Evolutionary conservation across 1,140 invertebrate species (phyloP).

Genomic region (Pseudoatta argentina): DNA sequence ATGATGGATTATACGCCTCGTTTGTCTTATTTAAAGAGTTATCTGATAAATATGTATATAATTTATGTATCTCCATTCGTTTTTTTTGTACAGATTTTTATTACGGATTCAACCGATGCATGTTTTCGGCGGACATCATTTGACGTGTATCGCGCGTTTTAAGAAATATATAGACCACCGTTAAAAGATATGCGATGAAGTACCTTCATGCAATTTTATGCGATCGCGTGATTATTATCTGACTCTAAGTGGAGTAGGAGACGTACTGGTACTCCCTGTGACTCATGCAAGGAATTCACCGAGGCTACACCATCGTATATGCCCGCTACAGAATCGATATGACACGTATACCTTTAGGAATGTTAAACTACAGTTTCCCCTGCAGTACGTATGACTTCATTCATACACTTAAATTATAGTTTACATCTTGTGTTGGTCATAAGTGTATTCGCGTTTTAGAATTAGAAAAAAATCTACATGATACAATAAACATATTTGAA

Average conservation of each 20-base stretch:
- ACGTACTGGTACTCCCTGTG: slow-evolving; percentile 73
- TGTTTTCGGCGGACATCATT: not conserved
- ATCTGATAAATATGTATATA: not conserved
- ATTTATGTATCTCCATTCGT: not conserved
- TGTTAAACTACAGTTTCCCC: slow-evolving; percentile 58
- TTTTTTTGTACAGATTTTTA: slow-evolving; percentile 19
- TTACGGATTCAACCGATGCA: not conserved
- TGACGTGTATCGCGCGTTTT: slow-evolving; percentile 32
- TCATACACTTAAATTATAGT: not conserved
- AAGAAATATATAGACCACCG: slow-evolving; percentile 23
- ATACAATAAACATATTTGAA: not conserved
- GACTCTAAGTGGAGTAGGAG: slow-evolving; percentile 66
- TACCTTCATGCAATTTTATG: slow-evolving; percentile 49
- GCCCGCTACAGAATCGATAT: slow-evolving; percentile 65
- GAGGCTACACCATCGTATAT: slow-evolving; percentile 61
- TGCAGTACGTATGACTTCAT: not conserved
- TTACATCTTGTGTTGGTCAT: not conserved
- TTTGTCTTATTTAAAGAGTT: not conserved
- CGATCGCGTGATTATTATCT: slow-evolving; percentile 69
- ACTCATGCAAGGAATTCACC: slow-evolving; percentile 74
- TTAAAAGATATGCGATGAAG: slow-evolving; percentile 62
- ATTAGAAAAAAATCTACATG: not conserved
- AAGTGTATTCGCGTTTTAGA: not conserved
- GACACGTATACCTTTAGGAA: slow-evolving; percentile 69
- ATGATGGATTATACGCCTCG: not conserved